Conservation (phyloP, 2,888 invertebrate species). For the Mesochorus sp. region DNA sequence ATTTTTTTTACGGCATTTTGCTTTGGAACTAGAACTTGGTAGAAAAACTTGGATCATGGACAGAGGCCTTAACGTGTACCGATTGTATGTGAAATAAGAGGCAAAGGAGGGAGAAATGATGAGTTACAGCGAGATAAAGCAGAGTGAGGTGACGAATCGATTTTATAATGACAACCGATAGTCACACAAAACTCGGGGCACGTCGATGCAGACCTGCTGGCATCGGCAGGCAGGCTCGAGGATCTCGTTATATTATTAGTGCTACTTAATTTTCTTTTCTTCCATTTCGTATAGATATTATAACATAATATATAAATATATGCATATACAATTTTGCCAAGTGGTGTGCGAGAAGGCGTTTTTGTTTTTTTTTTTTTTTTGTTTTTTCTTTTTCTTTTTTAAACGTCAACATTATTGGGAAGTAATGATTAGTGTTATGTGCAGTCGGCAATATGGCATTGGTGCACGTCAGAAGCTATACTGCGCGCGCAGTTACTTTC, state of each 20-base stretch:
- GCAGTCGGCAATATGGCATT: too few relatives aligned
- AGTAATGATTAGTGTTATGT: too few relatives aligned
- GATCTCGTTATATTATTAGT: constrained; percentile 54
- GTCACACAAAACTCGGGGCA: constrained; percentile 1
- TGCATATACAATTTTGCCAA: constrained; percentile 46
- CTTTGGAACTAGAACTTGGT: too few relatives aligned
- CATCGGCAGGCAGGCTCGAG: constrained; percentile 57
- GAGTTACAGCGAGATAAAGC: constrained; percentile 50
- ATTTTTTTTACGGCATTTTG: too few relatives aligned
- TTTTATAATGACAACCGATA: constrained; percentile 20
- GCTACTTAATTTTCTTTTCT: constrained; percentile 53
- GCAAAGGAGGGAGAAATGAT: constrained; percentile 9
- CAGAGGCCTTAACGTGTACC: constrained; percentile 26
- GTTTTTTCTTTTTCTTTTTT: too few relatives aligned
- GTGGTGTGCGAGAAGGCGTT: constrained; percentile 52
- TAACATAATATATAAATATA: constrained; percentile 39
- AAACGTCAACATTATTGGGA: constrained; percentile 37
- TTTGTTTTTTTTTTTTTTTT: too few relatives aligned
- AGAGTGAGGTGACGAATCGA: constrained; percentile 29
- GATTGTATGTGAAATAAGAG: constrained; percentile 36
- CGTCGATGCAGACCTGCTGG: constrained; percentile 62
- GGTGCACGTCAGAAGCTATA: too few relatives aligned
- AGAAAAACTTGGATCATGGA: constrained; percentile 4
- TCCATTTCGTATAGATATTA: constrained; percentile 31
- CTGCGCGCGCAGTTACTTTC: too few relatives aligned